Conservation (phyloP, 2,113 vertebrate genomes). For the Chaetodon trifascialis region DNA sequence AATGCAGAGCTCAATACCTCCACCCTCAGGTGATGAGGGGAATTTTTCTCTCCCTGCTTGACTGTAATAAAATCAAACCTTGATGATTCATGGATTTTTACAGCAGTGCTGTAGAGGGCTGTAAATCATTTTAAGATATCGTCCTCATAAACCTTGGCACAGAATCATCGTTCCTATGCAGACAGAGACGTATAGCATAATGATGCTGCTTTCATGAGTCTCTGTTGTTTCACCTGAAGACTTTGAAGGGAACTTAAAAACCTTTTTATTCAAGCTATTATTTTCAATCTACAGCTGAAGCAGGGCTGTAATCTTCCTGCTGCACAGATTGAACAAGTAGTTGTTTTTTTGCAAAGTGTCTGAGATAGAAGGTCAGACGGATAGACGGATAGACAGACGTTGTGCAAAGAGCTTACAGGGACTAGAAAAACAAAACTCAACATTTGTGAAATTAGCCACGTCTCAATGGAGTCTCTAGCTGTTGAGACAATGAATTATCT, state of each 20-base stretch:
- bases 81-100: slow-evolving; percentile 77
- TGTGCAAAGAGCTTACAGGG: background rate
- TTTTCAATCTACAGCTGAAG: slow-evolving; percentile 20
- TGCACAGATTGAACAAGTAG: background rate
- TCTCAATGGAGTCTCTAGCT: slow-evolving; percentile 28
- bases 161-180: slow-evolving; percentile 55
- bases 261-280: slow-evolving; percentile 45
- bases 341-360: too few species aligned
- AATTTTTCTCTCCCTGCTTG: slow-evolving; percentile 37
- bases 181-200: slow-evolving; percentile 61
- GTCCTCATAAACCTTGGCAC: slow-evolving; percentile 60
- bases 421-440: slow-evolving; percentile 5
- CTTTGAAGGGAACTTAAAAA: slow-evolving; percentile 42
- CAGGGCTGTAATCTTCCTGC: background rate
- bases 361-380: background rate
- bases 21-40: slow-evolving; percentile 62
- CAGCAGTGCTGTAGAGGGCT: slow-evolving; percentile 58
- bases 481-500: slow-evolving; percentile 25
- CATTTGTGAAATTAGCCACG: slow-evolving; percentile 26
- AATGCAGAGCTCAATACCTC: slow-evolving; percentile 74
- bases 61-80: slow-evolving; percentile 71
- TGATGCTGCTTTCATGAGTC: slow-evolving; percentile 41
- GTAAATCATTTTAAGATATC: slow-evolving; percentile 71
- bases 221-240: slow-evolving; percentile 42
- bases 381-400: background rate